Evolutionary conservation across 2,113 vertebrate species (phyloP), one percentile per base, ranked within the genome.

Genomic region (Prionailurus bengalensis): DNA sequence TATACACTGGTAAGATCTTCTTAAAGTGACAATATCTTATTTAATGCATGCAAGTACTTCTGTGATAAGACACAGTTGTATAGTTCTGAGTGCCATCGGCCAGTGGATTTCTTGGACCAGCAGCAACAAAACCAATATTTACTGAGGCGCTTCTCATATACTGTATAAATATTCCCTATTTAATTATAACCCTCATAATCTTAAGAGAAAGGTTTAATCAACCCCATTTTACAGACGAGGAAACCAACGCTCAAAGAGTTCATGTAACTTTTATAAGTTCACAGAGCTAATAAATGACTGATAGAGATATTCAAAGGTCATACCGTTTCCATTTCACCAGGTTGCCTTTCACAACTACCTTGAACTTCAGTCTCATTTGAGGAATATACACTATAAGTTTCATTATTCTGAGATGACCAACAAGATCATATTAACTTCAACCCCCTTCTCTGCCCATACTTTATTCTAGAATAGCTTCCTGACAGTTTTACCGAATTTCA

Each of bases 381-480:
- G 21, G 33, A 93, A 55, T 31, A 70, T 21, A 70, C 1, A 33
- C 12, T n/a, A 1, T 36, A 36, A 85, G 23, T n/a, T 90, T 45
- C 48, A 73, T 70, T 89, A 65, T 90, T 70, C 70, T 87, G 61
- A 51, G 12, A 65, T 93, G 48, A 71, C 16, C 23, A 68, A 83
- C 51, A 90, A 83, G 71, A 53, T 74, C 15, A 27, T 42, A 71
- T 58, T 88, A 66, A 82, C 13, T 93, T 66, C 19, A 84, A 58
- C 73, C 25, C 1, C 33, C 11, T 55, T 94, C 61, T 93, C 71
- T 76, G 27, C 36, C 25, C 23, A 55, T 19, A 27, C 16, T 8
- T 36, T 45, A 45, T 70, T 96, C 27, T 95, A 78, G 84, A 94
- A 66, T 55, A 87, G 25, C 48, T 93, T 97, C 23, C 48, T 83